A percentile compares a stretch with the other conserved stretches of the same genome.
Conservation (phyloP, 2,888 invertebrate genomes). For the Acanthosepion esculentum region DNA sequence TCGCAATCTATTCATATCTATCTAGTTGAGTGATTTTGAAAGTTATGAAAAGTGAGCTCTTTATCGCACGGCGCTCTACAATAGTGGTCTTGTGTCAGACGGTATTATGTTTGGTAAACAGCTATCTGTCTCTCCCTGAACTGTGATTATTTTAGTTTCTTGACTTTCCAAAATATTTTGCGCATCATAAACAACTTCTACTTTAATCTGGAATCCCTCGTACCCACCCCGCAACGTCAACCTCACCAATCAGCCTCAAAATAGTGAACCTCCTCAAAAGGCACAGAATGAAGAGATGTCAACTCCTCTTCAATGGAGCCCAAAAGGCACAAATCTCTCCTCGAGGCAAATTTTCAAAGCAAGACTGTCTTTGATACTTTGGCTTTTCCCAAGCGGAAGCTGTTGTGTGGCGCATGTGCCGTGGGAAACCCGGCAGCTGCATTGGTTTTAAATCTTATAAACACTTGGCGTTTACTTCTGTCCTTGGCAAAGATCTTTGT, state of each 20-base stretch:
- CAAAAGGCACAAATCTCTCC: neutral
- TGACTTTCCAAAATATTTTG: neutral
- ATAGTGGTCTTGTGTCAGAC: neutral
- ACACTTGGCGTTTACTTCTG: neutral
- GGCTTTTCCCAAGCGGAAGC: neutral
- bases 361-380: neutral
- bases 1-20: neutral
- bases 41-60: neutral
- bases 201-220: neutral
- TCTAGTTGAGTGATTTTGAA: no score
- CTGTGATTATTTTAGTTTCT: neutral
- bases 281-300: neutral
- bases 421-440: constrained; percentile 8
- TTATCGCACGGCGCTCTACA: neutral
- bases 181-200: neutral
- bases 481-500: neutral
- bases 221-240: neutral
- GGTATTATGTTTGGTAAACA: neutral
- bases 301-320: neutral
- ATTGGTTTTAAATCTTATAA: neutral
- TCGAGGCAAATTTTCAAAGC: constrained; percentile 18
- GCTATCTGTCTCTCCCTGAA: neutral
- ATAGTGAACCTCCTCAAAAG: neutral
- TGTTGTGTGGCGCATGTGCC: neutral
- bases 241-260: neutral